phyloP scores from a whole-genome alignment of 2,113 vertebrate species.

The Pseudopipra pipra region DNA sequence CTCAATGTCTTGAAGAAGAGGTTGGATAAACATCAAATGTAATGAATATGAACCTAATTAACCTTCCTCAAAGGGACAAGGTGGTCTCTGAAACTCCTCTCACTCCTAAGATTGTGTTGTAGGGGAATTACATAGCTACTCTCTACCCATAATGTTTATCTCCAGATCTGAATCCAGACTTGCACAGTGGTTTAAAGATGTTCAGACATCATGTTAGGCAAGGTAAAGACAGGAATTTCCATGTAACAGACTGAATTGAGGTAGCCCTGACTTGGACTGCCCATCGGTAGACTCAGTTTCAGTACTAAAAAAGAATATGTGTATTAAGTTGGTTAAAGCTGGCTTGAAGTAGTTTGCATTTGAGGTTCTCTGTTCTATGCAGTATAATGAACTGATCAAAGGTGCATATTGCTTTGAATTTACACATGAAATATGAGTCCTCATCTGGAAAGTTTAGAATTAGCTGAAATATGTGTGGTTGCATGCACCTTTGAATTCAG shows the following conservation, averaged over 20 bases:
- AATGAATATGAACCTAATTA: neutral
- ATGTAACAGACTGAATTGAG: neutral
- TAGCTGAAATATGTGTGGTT: constrained; percentile 2
- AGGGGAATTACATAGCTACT: neutral
- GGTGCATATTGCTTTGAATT: constrained; percentile 14
- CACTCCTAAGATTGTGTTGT: neutral
- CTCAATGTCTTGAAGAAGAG: neutral
- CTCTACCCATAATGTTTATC: neutral
- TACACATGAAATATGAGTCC: neutral
- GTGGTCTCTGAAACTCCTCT: neutral
- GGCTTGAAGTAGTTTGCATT: neutral
- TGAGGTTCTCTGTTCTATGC: neutral
- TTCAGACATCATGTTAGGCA: neutral
- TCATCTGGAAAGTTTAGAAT: constrained; percentile 21
- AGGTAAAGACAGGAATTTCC: neutral
- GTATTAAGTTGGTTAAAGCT: neutral
- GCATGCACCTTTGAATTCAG: neutral
- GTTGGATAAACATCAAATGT: neutral
- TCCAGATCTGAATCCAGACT: neutral
- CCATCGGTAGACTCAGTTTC: neutral
- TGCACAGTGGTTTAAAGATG: neutral
- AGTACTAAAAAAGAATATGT: neutral
- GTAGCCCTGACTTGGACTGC: neutral
- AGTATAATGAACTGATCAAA: constrained; percentile 17
- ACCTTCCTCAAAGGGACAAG: neutral